Percentiles rank a stretch among this genome's conserved stretches.
These are phyloP conservation scores for Crotophaga sulcirostris DNA, from an alignment of 2,113 vertebrate species.

Conservation along the genomic window DNA sequence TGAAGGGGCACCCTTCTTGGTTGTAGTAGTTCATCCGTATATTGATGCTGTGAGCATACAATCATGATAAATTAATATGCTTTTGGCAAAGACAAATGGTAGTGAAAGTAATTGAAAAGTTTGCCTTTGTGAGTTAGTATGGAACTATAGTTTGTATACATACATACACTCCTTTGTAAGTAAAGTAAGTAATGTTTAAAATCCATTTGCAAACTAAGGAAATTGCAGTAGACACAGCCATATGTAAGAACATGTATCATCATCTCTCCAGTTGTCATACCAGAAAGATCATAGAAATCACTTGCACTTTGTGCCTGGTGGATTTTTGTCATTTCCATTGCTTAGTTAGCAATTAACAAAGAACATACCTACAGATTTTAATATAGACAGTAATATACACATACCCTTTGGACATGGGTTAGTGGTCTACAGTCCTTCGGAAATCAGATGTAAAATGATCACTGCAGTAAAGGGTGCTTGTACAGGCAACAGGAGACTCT, in stretches of 20 bases:
- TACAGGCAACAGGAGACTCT: neutral
- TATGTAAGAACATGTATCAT: accelerated
- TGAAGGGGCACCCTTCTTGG: neutral
- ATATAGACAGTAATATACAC: neutral
- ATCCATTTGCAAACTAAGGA: neutral
- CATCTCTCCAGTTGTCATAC: neutral
- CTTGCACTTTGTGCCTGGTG: neutral
- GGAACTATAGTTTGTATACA: neutral
- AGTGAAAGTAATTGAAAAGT: neutral
- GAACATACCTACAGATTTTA: neutral
- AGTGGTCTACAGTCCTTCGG: neutral
- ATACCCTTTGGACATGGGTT: neutral
- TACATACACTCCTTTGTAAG: neutral
- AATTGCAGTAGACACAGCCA: neutral
- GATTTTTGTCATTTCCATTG: neutral
- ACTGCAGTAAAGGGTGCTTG: neutral
- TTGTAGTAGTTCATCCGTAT: neutral
- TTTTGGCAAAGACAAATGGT: neutral
- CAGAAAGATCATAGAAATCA: neutral
- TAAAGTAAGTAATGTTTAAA: neutral
- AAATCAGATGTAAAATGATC: neutral
- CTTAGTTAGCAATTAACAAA: neutral
- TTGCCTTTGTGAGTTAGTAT: neutral
- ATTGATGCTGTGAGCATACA: neutral
- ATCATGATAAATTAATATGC: neutral